Evolutionary conservation across 2,113 vertebrate genomes (phyloP).

Genomic region (Loxodonta africana): DNA sequence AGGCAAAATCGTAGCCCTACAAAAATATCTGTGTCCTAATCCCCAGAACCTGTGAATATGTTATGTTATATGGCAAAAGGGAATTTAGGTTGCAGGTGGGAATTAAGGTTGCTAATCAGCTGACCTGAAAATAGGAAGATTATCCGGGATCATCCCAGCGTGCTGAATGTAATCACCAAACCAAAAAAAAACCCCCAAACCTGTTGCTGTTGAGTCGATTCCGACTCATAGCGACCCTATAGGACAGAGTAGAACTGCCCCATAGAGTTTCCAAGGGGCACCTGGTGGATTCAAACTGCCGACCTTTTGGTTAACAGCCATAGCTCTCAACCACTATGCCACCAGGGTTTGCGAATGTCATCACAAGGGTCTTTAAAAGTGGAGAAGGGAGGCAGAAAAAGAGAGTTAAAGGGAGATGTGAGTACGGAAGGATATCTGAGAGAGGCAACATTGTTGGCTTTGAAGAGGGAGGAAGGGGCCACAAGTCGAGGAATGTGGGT

Average conservation of each 20-base stretch:
- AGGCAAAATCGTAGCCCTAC: not conserved
- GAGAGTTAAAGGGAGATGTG: not conserved
- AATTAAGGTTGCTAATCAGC: too few relatives aligned
- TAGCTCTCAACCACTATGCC: too few relatives aligned
- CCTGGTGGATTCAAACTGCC: too few relatives aligned
- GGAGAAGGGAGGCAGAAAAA: not conserved
- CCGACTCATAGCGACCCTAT: too few relatives aligned
- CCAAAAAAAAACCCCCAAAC: too few relatives aligned
- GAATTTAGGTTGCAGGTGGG: too few relatives aligned
- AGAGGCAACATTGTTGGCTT: not conserved
- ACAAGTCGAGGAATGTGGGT: not conserved
- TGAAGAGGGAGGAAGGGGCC: not conserved
- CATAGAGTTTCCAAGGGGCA: too few relatives aligned
- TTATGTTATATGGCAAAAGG: too few relatives aligned
- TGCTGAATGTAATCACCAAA: not conserved
- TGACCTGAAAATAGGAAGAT: too few relatives aligned
- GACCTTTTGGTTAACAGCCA: too few relatives aligned
- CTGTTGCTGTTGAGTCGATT: too few relatives aligned
- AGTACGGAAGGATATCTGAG: not conserved
- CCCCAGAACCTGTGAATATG: not conserved
- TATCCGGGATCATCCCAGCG: not conserved
- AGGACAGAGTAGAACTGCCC: too few relatives aligned
- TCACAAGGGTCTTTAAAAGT: not conserved
- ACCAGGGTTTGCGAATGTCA: not conserved
- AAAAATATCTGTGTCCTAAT: not conserved